Percentiles rank a stretch among this genome's conserved stretches.
phyloP scores from a whole-genome alignment of 2,797 vertebrate genomes.

The Enteromius afrohamiltoni region DNA sequence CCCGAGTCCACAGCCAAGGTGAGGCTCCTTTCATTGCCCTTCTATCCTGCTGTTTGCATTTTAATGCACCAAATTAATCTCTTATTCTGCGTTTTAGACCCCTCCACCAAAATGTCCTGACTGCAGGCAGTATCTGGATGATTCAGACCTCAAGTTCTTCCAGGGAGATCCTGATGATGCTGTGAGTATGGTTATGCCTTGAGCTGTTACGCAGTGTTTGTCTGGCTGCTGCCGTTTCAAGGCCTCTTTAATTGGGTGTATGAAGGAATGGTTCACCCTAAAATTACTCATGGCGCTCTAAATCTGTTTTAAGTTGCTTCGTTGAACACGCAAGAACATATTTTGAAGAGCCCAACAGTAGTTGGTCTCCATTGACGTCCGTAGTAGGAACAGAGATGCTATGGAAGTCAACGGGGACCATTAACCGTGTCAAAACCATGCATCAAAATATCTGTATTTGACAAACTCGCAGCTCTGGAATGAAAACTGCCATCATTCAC shows the following conservation, averaged over 20 bases:
- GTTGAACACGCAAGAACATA: neutral
- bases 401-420: neutral
- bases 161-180: conserved; percentile 90
- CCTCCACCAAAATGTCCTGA: conserved; percentile 89
- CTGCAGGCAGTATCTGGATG: conserved; percentile 93
- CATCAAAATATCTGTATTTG: neutral
- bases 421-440: neutral
- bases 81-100: conserved; percentile 69
- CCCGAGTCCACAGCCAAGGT: conserved; percentile 80
- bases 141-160: conserved; percentile 93
- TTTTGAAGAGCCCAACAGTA: neutral
- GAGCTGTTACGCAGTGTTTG: neutral
- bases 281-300: neutral
- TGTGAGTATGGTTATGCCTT: conserved; percentile 66
- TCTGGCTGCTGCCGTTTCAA: neutral
- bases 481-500: too few relatives aligned
- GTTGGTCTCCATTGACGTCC: neutral
- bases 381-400: neutral
- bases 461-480: neutral
- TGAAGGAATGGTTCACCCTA: neutral
- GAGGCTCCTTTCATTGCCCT: neutral
- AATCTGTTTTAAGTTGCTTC: neutral
- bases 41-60: neutral
- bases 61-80: neutral
- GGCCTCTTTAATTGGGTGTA: neutral